Conservation (phyloP, 2,888 invertebrate genomes). For the Branchellion lobata region DNA sequence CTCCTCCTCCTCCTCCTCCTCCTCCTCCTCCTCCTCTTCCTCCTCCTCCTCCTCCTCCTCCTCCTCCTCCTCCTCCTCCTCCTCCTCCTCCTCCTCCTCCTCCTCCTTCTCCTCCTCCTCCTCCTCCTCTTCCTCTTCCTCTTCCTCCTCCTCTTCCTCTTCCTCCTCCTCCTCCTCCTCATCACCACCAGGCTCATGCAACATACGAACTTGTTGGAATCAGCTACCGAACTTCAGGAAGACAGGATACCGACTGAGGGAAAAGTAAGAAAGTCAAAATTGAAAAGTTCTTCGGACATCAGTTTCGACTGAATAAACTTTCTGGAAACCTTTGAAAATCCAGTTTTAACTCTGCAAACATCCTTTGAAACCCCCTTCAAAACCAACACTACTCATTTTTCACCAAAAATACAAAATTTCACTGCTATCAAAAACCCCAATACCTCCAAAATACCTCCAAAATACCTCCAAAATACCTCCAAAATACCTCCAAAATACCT, state of each 20-base stretch:
- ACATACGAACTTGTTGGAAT: slow-evolving; percentile 92
- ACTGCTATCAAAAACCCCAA: too few species aligned
- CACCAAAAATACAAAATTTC: too few species aligned
- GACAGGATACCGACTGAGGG: slow-evolving; percentile 83
- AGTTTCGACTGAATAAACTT: neutral
- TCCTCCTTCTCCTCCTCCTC: neutral
- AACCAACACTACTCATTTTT: too few species aligned
- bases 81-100: neutral
- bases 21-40: slow-evolving; percentile 2
- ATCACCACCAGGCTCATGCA: slow-evolving; percentile 92
- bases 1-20: neutral
- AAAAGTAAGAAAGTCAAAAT: slow-evolving; percentile 70
- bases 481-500: too few species aligned
- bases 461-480: too few species aligned
- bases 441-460: too few species aligned
- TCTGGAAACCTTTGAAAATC: neutral
- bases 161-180: too few species aligned
- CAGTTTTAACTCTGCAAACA: too few species aligned
- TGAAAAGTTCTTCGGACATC: neutral
- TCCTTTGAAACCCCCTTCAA: too few species aligned
- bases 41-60: neutral
- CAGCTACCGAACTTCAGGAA: slow-evolving; percentile 86
- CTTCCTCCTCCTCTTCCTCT: too few species aligned
- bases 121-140: neutral
- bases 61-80: neutral